Evolutionary conservation across 2,113 vertebrate genomes (phyloP), one percentile per base, ranked within the genome.

Genomic region (Marcusenius ussheri): DNA sequence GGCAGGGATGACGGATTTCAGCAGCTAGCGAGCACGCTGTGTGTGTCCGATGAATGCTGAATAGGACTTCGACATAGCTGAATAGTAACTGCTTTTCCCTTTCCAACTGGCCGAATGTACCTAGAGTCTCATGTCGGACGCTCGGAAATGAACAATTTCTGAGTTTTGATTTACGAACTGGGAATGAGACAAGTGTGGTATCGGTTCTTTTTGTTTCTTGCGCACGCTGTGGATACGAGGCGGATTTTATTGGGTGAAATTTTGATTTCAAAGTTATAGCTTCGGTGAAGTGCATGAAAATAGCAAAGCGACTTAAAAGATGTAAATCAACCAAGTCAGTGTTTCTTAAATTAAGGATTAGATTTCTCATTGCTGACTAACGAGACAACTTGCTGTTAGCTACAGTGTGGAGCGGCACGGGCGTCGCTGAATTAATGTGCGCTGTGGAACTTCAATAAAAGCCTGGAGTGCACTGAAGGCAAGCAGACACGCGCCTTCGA

Each of bases 401-500:
- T 46, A 19, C 27, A 21, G 6, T 27, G 49, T 17, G 46, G 31
- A 66, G 21, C 15, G 42, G 17, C 8, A 35, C 39, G 15, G 27
- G 50, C 90, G 21, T 88, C 49, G 42, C 74, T 66, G 47, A 53
- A 31, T 58, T 56, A 50, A 83, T 91, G 53, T 56, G 87, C 50
- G 42, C 91, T 74, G 74, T 45, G 46, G 39, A 89, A 87, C 87
- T 80, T 91, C 42, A 62, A 87, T 74, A 21, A 83, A 74, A 39
- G 86, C 31, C 86, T 19, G 45, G 17, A 47, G 49, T 83, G 49
- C 70, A 31, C 70, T 17, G 45, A 31, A 70, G 56, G 85, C 45
- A 24, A 13, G n/a, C 77, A 66, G 89, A 86, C 86, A 90, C 89
- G 86, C 89, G 89, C 53, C 42, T 42, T 88, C 62, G 80, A 91